Base-by-base conservation (phyloP, 2,797 vertebrate genomes). In the Liparis tanakae region DNA sequence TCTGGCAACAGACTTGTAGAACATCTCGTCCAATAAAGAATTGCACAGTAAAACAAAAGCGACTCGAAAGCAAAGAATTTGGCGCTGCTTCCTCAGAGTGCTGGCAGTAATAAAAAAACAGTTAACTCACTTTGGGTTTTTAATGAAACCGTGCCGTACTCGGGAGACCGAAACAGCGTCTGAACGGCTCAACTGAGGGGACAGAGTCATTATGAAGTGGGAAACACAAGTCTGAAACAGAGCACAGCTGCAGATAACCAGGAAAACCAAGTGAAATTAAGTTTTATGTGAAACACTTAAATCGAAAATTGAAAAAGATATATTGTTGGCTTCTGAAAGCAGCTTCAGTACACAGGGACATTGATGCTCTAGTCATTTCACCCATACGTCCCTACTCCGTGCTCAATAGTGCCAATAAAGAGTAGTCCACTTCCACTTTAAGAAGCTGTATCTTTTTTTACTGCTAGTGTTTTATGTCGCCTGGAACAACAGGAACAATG, bases 101-200 rank as follows among this genome's bases (percentile, higher is more conserved):
- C 48, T n/a, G 67, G 18, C 43, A 61, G 46, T 50, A 77, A 66
- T 76, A 55, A 67, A 54, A 39, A 70, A 56, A 33, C 10, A 30
- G 34, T 13, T 20, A 30, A 69, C 7, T 43, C 22, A 51, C 64
- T 61, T 48, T 4, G 20, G 30, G 20, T 14, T 64, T 33, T 37
- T 41, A 68, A 80, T 36, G 13, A 71, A 72, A 70, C 6, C 10
- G 15, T 13, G 3, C 39, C 55, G 59, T 33, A 59, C 34, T 68
- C 58, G 13, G 39, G 46, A 66, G 33, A 72, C 20, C 20, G 1
- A 59, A 68, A 77, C 41, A 60, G 30, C 13, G 17, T 36, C 59
- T 50, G n/a, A 62, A 72, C 50, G 36, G 51, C 6, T 80, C 54
- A 54, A 48, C 41, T 22, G 18, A 41, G 44, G 43, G 6, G 57